phyloP scores from a whole-genome alignment of 2,797 vertebrate genomes.

The Botia kubotai region DNA sequence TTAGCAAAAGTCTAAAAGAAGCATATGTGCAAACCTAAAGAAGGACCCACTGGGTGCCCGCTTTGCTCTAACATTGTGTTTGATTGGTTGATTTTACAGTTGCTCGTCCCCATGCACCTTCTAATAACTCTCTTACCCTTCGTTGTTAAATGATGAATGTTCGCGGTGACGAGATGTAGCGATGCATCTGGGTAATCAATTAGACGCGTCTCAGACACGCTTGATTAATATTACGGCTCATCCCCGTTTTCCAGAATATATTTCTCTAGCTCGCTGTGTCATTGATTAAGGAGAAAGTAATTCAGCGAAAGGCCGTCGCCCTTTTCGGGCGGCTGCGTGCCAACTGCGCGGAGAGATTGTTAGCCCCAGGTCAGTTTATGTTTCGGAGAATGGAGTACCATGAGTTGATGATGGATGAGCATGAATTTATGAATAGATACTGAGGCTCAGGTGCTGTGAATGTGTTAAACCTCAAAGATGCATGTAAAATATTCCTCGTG shows the following conservation, averaged over 20 bases:
- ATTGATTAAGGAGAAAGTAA: constrained; percentile 75
- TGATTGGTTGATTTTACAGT: constrained; percentile 43
- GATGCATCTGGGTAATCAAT: constrained; percentile 69
- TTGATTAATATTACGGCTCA: constrained; percentile 67
- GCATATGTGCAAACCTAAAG: background rate
- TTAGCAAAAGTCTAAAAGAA: background rate
- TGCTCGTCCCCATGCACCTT: constrained; percentile 42
- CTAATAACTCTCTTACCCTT: constrained; percentile 55
- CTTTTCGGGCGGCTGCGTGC: constrained; percentile 61
- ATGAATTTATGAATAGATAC: constrained; percentile 41
- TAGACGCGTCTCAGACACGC: constrained; percentile 52
- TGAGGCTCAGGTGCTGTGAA: background rate
- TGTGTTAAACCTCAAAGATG: constrained; percentile 3
- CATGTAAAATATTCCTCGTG: background rate
- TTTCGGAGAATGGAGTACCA: constrained; percentile 43
- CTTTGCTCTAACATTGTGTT: constrained; percentile 24
- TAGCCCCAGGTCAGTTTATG: constrained; percentile 64
- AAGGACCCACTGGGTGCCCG: background rate
- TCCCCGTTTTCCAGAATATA: constrained; percentile 63
- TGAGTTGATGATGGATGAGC: constrained; percentile 54
- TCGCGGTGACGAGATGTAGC: constrained; percentile 58
- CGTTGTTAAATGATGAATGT: constrained; percentile 61
- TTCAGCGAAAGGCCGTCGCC: constrained; percentile 70
- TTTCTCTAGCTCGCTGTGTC: constrained; percentile 65
- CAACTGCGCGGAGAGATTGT: constrained; percentile 68